phyloP scores from a whole-genome alignment of 2,113 vertebrate species.

The Maccullochella peelii region DNA sequence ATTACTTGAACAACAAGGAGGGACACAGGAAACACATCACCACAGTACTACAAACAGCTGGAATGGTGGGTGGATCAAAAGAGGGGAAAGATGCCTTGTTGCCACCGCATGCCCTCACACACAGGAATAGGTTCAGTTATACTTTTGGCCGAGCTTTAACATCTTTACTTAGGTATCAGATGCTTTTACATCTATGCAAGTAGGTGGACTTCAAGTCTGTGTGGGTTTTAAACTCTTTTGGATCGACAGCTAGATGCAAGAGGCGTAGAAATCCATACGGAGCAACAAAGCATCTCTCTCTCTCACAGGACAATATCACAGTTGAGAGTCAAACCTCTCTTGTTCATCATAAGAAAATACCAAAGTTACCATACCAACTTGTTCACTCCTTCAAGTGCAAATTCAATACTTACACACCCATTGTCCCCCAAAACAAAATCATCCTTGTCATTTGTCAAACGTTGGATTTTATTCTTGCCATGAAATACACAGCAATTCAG shows the following conservation, averaged over 20 bases:
- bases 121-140: constrained; percentile 8
- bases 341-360: constrained; percentile 72
- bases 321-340: constrained; percentile 50
- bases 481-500: constrained; percentile 42
- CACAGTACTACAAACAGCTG: constrained; percentile 58
- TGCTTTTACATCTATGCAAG: not conserved
- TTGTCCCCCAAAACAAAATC: constrained; percentile 23
- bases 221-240: constrained; percentile 8
- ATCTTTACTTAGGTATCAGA: constrained; percentile 5
- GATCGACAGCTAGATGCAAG: not conserved
- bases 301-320: constrained; percentile 58
- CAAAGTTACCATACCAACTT: constrained; percentile 58
- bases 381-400: constrained; percentile 65
- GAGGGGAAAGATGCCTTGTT: constrained; percentile 26
- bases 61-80: constrained; percentile 38
- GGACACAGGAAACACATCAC: constrained; percentile 64
- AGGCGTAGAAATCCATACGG: not conserved
- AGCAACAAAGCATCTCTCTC: constrained; percentile 36
- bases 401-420: constrained; percentile 47
- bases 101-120: not conserved
- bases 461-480: constrained; percentile 39
- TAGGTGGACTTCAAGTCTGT: not conserved
- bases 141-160: not conserved
- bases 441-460: constrained; percentile 1
- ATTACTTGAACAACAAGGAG: constrained; percentile 1